phyloP scores from a whole-genome alignment of 64 coral and sea anemone genomes.

The Montipora foliosa region DNA sequence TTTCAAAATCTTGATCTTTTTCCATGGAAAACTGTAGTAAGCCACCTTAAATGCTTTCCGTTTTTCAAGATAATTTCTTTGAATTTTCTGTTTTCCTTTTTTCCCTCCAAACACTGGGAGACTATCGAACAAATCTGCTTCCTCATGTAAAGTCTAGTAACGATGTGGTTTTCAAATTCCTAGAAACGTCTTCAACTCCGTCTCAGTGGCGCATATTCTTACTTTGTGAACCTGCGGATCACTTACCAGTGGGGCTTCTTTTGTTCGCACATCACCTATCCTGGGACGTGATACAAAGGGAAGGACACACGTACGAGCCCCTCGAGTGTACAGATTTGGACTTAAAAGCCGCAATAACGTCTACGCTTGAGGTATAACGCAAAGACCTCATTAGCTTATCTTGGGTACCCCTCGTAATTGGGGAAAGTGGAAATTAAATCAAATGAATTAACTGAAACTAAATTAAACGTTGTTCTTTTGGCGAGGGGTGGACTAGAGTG shows the following conservation, averaged over 20 bases:
- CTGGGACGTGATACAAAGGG: conserved; percentile 89
- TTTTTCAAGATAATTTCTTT: too few species aligned
- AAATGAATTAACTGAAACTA: too few species aligned
- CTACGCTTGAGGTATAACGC: conserved; percentile 66
- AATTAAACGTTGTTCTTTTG: too few species aligned
- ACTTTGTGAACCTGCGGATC: conserved; percentile 77
- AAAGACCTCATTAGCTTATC: neutral
- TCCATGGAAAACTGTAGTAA: too few species aligned
- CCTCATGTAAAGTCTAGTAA: neutral
- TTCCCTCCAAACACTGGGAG: too few species aligned
- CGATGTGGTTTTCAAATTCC: neutral
- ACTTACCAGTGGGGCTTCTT: conserved; percentile 82
- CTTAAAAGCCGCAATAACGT: conserved; percentile 57
- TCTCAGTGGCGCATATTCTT: conserved; percentile 95
- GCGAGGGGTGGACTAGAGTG: too few species aligned
- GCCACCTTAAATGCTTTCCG: too few species aligned
- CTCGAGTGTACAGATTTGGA: conserved; percentile 47
- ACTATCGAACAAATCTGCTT: too few species aligned
- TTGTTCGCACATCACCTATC: conserved; percentile 88
- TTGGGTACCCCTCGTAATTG: too few species aligned
- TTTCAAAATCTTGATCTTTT: too few species aligned
- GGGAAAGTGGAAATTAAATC: too few species aligned
- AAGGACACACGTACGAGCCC: conserved; percentile 40
- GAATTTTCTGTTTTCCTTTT: too few species aligned
- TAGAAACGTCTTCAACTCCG: conserved; percentile 74